Percentiles rank a stretch among this genome's conserved stretches.
Conservation (phyloP, 1,140 invertebrate species). For the Battus philenor region DNA sequence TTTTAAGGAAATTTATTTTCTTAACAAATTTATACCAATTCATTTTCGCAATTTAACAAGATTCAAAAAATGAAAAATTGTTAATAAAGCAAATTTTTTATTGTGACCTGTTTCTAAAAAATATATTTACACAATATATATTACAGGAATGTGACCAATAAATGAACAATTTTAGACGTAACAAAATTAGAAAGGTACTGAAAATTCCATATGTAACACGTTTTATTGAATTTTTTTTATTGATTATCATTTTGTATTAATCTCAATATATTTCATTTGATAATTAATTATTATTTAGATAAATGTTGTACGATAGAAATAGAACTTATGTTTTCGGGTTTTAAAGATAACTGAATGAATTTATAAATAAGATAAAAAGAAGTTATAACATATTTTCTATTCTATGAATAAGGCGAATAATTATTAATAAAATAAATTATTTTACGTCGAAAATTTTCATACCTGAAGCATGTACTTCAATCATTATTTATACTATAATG, state of each 20-base stretch:
- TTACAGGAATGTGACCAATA: constrained; percentile 62
- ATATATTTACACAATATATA: constrained; percentile 62
- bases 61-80: too few relatives aligned
- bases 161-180: too few relatives aligned
- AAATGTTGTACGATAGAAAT: too few relatives aligned
- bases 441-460: constrained; percentile 1
- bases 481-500: too few relatives aligned
- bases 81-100: constrained; percentile 57
- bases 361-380: not conserved
- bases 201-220: too few relatives aligned
- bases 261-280: too few relatives aligned
- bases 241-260: too few relatives aligned
- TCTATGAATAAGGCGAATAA: not conserved
- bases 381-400: not conserved
- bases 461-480: constrained; percentile 10
- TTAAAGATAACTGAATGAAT: too few relatives aligned
- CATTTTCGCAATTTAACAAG: not conserved
- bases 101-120: constrained; percentile 57
- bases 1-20: not conserved
- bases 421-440: constrained; percentile 10
- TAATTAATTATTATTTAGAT: too few relatives aligned
- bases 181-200: too few relatives aligned
- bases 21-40: not conserved
- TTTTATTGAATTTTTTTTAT: too few relatives aligned
- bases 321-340: too few relatives aligned